A percentile compares a stretch with the other conserved stretches of the same genome.
Evolutionary conservation across 2,113 vertebrate species (phyloP).

Genomic region (Oceanodroma tethys): DNA sequence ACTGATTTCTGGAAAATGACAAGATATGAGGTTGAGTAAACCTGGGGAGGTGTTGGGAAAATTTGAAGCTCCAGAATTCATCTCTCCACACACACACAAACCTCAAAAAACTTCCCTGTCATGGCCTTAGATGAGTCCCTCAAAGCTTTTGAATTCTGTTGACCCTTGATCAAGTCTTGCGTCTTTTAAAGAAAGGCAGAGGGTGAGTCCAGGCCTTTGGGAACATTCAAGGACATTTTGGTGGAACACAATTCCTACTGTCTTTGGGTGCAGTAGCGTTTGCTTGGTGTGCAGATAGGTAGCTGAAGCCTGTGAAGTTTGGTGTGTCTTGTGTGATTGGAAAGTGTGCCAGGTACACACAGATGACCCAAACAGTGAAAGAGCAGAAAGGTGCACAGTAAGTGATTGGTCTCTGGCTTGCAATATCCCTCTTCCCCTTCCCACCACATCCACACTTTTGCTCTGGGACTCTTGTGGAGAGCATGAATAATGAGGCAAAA

Average conservation of each 20-base stretch:
- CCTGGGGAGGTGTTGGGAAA: neutral
- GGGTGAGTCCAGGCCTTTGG: neutral
- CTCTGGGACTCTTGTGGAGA: neutral
- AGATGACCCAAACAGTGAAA: neutral
- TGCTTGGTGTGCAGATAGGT: neutral
- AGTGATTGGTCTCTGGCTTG: neutral
- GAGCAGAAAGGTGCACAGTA: neutral
- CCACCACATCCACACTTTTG: neutral
- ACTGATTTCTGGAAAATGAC: neutral
- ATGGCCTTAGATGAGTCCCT: neutral
- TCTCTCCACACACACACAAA: neutral
- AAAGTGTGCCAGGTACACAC: neutral
- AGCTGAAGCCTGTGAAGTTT: neutral
- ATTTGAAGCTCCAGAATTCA: neutral
- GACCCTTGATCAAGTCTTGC: neutral
- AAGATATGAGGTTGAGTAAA: neutral
- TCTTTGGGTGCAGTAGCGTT: neutral
- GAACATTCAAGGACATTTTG: neutral
- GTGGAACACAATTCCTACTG: neutral
- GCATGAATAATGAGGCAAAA: neutral
- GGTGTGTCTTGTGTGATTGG: neutral
- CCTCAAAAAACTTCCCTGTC: neutral
- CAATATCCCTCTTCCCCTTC: neutral
- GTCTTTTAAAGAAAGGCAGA: neutral
- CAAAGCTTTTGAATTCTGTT: neutral